Percentiles rank a stretch among this genome's conserved stretches.
Conservation (phyloP, 2,888 invertebrate species). For the Ophion ventricosus region DNA sequence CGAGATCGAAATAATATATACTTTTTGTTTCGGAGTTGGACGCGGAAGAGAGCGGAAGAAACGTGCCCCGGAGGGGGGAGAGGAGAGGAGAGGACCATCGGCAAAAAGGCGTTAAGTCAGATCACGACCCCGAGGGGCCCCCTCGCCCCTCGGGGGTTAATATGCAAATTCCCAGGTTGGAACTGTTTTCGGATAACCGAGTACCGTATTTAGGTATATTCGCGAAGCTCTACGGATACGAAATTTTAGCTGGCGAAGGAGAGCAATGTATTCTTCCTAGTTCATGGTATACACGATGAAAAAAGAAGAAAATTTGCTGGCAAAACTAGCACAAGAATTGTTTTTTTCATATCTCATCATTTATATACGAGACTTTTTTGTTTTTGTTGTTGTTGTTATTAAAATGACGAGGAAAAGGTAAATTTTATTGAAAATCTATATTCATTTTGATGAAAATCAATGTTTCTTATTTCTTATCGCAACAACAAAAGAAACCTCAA, state of each 20-base stretch:
- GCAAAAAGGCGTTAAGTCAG: conserved; percentile 82
- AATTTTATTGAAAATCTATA: not conserved
- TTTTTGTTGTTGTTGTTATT: not conserved
- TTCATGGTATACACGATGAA: not conserved
- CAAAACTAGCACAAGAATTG: not conserved
- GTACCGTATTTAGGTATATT: not conserved
- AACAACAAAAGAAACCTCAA: not conserved
- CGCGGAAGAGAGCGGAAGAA: conserved; percentile 18
- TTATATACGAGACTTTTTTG: not conserved
- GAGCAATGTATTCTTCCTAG: not conserved
- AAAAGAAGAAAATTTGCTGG: not conserved
- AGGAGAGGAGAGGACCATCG: conserved; percentile 60
- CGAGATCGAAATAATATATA: not conserved
- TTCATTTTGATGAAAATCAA: not conserved
- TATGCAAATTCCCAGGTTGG: conserved; percentile 77
- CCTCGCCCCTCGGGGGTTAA: conserved; percentile 74
- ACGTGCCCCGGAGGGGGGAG: not conserved
- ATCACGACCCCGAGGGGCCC: conserved; percentile 73
- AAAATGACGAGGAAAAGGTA: too few relatives aligned
- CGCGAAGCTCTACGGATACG: not conserved
- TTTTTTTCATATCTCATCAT: not conserved
- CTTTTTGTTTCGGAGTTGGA: conserved; percentile 4
- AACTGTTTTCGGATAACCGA: not conserved
- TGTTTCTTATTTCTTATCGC: not conserved
- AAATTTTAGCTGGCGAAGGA: not conserved